These are phyloP conservation scores for Sebastes fasciatus DNA, from an alignment of 2,113 vertebrate species.

Conservation along the genomic window DNA sequence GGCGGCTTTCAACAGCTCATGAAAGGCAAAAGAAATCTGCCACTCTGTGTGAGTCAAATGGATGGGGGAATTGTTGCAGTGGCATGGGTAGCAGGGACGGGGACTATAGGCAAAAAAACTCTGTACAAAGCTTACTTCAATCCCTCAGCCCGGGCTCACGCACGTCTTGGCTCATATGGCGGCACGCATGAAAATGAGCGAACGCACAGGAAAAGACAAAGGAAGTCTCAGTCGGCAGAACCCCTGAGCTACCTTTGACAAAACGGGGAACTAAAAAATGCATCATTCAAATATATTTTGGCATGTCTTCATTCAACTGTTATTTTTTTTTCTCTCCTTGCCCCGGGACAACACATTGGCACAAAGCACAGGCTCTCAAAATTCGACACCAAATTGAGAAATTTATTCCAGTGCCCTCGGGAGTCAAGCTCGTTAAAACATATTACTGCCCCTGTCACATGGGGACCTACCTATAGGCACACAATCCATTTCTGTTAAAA, in stretches of 20 bases:
- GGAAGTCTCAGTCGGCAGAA: slow-evolving; percentile 28
- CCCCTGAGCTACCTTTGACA: slow-evolving; percentile 52
- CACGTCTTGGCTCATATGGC: slow-evolving; percentile 49
- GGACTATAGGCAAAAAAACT: slow-evolving; percentile 57
- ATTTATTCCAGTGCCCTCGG: slow-evolving; percentile 48
- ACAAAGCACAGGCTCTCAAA: slow-evolving; percentile 21
- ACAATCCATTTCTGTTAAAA: slow-evolving; percentile 43
- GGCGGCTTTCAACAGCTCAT: slow-evolving; percentile 75
- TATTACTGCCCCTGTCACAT: slow-evolving; percentile 43
- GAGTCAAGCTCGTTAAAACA: slow-evolving; percentile 57
- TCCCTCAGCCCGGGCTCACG: slow-evolving; percentile 46
- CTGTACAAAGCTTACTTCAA: slow-evolving; percentile 68
- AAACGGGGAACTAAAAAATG: slow-evolving; percentile 45
- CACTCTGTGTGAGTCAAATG: slow-evolving; percentile 67
- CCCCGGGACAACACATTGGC: slow-evolving; percentile 50
- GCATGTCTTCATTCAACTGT: slow-evolving; percentile 47
- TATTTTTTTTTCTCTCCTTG: slow-evolving; percentile 40
- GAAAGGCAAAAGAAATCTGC: slow-evolving; percentile 75
- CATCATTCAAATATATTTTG: slow-evolving; percentile 61
- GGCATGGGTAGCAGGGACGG: slow-evolving; percentile 37
- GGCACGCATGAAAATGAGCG: slow-evolving; percentile 53
- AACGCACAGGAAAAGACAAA: slow-evolving; percentile 50
- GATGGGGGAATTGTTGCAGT: slow-evolving; percentile 60
- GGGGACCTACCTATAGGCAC: slow-evolving; percentile 46
- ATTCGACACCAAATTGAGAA: slow-evolving; percentile 51